Evolutionary conservation across 1,140 invertebrate genomes (phyloP).

Genomic region (Platyscapa corneri): DNA sequence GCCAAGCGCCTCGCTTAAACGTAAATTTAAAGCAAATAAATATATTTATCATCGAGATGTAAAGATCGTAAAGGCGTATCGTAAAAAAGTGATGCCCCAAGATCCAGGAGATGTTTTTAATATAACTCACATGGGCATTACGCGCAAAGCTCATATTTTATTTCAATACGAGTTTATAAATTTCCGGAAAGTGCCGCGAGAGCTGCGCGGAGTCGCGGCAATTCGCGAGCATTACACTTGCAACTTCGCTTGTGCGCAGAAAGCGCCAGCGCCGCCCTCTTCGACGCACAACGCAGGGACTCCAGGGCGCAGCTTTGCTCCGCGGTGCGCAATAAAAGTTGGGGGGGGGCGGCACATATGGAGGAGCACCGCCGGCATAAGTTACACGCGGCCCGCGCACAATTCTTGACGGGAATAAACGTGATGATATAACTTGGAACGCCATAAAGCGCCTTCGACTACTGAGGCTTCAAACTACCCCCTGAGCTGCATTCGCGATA

Average conservation of each 20-base stretch:
- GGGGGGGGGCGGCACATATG: not conserved
- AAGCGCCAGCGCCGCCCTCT: too few relatives aligned
- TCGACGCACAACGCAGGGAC: not conserved
- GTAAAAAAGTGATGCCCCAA: not conserved
- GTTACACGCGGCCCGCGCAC: not conserved
- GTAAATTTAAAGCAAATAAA: not conserved
- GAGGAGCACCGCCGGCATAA: not conserved
- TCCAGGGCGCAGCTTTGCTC: not conserved
- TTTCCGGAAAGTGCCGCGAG: not conserved
- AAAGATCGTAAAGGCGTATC: not conserved
- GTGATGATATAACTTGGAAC: constrained; percentile 48
- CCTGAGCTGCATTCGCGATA: not conserved
- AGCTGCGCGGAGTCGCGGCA: too few relatives aligned
- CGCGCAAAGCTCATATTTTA: not conserved
- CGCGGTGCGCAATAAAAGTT: constrained; percentile 18
- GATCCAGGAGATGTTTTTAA: not conserved
- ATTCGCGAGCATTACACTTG: not conserved
- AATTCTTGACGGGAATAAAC: constrained; percentile 40
- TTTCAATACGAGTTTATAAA: not conserved
- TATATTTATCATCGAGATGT: not conserved
- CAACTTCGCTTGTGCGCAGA: constrained; percentile 1
- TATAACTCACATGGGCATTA: not conserved
- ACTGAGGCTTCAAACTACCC: not conserved
- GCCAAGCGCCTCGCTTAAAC: not conserved
- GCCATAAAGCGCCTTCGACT: constrained; percentile 19